These are phyloP conservation scores for Tetraneura akinire DNA, from an alignment of 1,140 invertebrate genomes.

Conservation along the genomic window DNA sequence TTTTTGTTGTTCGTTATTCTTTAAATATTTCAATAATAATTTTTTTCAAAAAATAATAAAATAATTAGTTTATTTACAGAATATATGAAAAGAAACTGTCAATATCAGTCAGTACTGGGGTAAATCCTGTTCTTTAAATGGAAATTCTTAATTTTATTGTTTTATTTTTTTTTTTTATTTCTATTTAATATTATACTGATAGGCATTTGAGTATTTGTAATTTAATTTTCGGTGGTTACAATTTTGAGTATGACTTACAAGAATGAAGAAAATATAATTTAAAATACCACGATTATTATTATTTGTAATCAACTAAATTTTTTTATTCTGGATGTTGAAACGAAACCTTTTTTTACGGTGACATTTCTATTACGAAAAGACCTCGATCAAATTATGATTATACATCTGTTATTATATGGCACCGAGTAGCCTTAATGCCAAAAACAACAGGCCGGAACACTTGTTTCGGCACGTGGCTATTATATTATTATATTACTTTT, in stretches of 20 bases:
- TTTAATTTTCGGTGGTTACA: no score
- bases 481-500: not conserved
- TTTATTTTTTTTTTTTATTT: no score
- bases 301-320: not conserved
- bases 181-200: not conserved
- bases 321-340: not conserved
- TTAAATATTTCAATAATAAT: no score
- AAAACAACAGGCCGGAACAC: not conserved
- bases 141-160: no score
- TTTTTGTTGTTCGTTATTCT: no score
- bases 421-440: not conserved
- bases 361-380: not conserved
- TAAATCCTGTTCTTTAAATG: no score
- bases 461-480: not conserved
- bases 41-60: no score
- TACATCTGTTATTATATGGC: not conserved
- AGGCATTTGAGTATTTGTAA: not conserved
- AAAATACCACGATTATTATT: not conserved
- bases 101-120: no score
- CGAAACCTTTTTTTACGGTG: not conserved
- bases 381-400: not conserved
- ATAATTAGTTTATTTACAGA: no score
- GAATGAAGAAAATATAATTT: no score
- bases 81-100: no score
- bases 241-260: no score